These are phyloP conservation scores for Sphecodes monilicornis DNA, from an alignment of 2,888 invertebrate species.

Conservation along the genomic window DNA sequence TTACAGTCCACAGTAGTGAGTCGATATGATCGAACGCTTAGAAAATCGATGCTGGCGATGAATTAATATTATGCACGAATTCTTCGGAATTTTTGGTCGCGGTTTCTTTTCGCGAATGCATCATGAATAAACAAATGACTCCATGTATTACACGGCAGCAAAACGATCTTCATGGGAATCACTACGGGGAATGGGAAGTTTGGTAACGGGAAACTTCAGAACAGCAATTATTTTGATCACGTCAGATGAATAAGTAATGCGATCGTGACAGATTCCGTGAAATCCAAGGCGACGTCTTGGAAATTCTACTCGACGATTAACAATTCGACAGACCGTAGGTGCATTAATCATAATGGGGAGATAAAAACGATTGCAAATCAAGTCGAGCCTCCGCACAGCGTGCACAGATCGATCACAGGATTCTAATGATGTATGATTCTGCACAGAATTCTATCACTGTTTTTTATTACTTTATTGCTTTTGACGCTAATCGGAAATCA, in stretches of 20 bases:
- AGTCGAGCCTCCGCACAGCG: constrained; percentile 27
- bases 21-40: neutral
- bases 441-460: neutral
- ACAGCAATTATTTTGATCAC: neutral
- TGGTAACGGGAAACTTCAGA: constrained; percentile 3
- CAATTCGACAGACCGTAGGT: neutral
- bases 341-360: constrained; percentile 32
- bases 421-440: neutral
- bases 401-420: neutral
- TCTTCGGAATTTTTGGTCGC: neutral
- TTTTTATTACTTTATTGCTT: neutral
- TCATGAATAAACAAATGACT: neutral
- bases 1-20: neutral
- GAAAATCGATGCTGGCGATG: neutral
- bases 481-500: neutral
- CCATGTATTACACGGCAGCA: neutral
- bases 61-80: neutral
- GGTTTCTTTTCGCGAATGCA: neutral
- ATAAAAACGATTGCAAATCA: constrained; percentile 30
- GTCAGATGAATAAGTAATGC: constrained; percentile 13
- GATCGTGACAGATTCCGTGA: neutral
- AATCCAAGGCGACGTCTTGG: neutral
- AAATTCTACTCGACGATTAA: neutral
- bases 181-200: neutral
- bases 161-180: neutral